Evolutionary conservation across 2,888 invertebrate genomes (phyloP), one percentile per base, ranked within the genome.

Genomic region (Cerastis leucographa): DNA sequence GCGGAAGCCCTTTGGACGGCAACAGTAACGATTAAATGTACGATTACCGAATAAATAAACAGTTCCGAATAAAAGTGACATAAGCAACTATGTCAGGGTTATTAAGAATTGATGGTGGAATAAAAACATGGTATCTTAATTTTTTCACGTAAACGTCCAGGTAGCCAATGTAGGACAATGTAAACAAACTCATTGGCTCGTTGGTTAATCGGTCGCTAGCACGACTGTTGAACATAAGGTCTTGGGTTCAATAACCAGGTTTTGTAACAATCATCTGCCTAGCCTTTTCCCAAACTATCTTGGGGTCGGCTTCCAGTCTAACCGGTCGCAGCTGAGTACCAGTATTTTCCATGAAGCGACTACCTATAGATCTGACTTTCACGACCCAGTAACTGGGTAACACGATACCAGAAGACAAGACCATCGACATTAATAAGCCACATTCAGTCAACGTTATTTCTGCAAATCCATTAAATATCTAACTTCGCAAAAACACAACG

Each of bases 1-100:
- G 49, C 81, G 83, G 83, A 83, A 83, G 85, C 72, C 44, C 62
- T 72, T 40, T 42, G 12, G 4, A 14, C 40, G 14, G 35, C n/a
- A 25, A 83, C 25, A 67, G 66, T 62, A 25, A 80, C 35, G 22
- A 67, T 22, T 61, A 29, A 61, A 61, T 61, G 1, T 56, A 79
- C 66, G 56, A 59, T 62, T 64, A 72, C 25, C 22, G 56, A 72
- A 81, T 71, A 85, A 71, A 69, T 14, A 85, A 85, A 84, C 65
- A 76, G 19, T 70, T 84, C 40, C n/a, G 3, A 81, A 81, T 80
- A 72, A 70, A 85, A 76, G 76, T 81, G 72, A 81, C 85, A 81
- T 76, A 80, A 71, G 9, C 70, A 61, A 64, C 12, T 49, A 81
- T 71, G 80, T 76, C 83, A 83, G 22, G 85, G 72, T 73, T 75